Evolutionary conservation across 2,797 vertebrate species (phyloP).

Genomic region (Aphelocoma californica): DNA sequence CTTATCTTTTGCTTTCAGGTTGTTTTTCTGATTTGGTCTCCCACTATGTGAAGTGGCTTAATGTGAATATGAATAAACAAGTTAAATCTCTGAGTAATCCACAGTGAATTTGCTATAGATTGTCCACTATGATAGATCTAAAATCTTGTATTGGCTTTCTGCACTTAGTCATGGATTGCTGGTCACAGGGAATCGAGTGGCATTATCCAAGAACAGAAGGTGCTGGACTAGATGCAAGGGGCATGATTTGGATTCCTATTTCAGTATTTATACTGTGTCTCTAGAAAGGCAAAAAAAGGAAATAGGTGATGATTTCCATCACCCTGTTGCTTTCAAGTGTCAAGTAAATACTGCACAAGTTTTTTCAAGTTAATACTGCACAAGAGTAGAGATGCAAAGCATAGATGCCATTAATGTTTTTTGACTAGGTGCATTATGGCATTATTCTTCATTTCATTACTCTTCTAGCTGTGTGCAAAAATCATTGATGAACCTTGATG

Average conservation of each 20-base stretch:
- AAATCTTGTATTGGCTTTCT: neutral
- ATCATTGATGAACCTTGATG: neutral
- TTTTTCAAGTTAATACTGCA: neutral
- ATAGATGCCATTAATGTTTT: neutral
- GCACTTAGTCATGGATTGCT: neutral
- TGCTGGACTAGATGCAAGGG: neutral
- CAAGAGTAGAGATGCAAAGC: neutral
- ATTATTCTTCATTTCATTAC: neutral
- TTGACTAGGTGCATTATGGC: neutral
- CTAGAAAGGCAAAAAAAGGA: neutral
- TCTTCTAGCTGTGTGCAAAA: neutral
- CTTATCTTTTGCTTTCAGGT: slow-evolving; percentile 19
- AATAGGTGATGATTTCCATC: neutral
- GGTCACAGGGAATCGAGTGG: neutral
- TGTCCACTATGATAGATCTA: neutral
- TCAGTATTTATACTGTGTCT: neutral
- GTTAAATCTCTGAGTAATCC: neutral
- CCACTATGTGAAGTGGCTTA: neutral
- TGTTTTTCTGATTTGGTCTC: neutral
- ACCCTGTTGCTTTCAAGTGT: neutral
- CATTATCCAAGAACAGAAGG: neutral
- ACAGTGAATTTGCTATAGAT: neutral
- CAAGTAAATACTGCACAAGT: neutral
- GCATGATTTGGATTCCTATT: neutral
- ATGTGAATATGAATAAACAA: neutral